These are phyloP conservation scores for Chaitophorus viminalis DNA, from an alignment of 2,888 invertebrate genomes.

Conservation along the genomic window DNA sequence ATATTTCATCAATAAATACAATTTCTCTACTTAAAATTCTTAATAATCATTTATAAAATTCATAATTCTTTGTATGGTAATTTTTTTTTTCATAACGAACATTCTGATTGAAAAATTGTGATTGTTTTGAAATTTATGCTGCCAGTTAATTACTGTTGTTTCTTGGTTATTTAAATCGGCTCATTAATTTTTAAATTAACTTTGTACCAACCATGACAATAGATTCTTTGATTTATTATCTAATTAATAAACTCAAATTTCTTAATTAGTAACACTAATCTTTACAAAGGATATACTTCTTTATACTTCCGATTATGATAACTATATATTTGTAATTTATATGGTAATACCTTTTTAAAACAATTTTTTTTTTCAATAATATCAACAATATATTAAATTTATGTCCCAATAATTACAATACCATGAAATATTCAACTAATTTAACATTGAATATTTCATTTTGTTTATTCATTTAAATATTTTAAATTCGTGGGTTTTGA, in stretches of 20 bases:
- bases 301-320: not conserved
- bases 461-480: not conserved
- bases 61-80: conserved; percentile 1
- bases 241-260: not conserved
- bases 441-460: not conserved
- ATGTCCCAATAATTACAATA: not conserved
- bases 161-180: conserved; percentile 33
- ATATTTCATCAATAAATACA: conserved; percentile 3
- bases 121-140: conserved; percentile 50
- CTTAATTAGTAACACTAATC: not conserved
- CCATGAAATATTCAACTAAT: not conserved
- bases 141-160: conserved; percentile 34
- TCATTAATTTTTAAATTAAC: not conserved
- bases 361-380: not conserved
- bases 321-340: not conserved
- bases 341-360: not conserved
- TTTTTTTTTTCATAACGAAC: conserved; percentile 7
- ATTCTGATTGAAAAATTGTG: conserved; percentile 28
- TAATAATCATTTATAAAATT: not conserved
- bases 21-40: not conserved
- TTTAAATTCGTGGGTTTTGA: not conserved
- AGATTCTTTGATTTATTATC: not conserved
- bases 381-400: not conserved
- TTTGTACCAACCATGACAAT: not conserved
- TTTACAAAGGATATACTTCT: not conserved